These are phyloP conservation scores for Clistopyga incitator DNA, from an alignment of 2,888 invertebrate species.

Conservation along the genomic window DNA sequence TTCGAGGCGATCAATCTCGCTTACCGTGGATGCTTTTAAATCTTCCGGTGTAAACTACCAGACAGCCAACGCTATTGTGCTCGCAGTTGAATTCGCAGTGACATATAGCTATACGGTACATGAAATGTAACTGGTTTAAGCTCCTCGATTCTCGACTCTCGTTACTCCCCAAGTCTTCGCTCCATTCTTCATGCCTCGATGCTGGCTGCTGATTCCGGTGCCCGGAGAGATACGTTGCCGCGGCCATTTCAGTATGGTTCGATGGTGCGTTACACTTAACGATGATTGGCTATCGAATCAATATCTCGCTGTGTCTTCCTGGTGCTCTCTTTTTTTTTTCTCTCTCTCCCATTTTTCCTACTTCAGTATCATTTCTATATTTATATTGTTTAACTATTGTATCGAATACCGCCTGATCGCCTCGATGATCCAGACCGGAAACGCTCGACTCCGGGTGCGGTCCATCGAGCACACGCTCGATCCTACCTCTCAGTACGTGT, in stretches of 20 bases:
- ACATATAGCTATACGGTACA: slow-evolving; percentile 3
- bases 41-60: slow-evolving; percentile 11
- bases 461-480: slow-evolving; percentile 40
- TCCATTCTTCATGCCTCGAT: slow-evolving; percentile 43
- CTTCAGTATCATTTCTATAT: neutral
- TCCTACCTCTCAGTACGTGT: slow-evolving; percentile 19
- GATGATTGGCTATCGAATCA: slow-evolving; percentile 45
- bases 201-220: slow-evolving; percentile 42
- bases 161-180: slow-evolving; percentile 35
- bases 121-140: slow-evolving; percentile 43
- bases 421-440: slow-evolving; percentile 61
- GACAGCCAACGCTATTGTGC: slow-evolving; percentile 8
- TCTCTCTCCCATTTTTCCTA: slow-evolving; percentile 2
- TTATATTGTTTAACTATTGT: neutral
- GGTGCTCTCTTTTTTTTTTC: neutral
- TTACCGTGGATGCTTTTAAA: slow-evolving; percentile 35
- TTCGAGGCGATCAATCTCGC: slow-evolving; percentile 42
- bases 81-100: slow-evolving; percentile 27
- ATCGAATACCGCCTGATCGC: slow-evolving; percentile 27
- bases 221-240: slow-evolving; percentile 1
- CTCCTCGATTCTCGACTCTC: slow-evolving; percentile 47
- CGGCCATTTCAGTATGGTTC: slow-evolving; percentile 49
- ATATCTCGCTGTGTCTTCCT: slow-evolving; percentile 20
- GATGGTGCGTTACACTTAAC: slow-evolving; percentile 47
- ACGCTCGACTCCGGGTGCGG: slow-evolving; percentile 45